Evolutionary conservation across 2,888 invertebrate genomes (phyloP), one percentile per base, ranked within the genome.

Genomic region (Hoplodrina blanda): DNA sequence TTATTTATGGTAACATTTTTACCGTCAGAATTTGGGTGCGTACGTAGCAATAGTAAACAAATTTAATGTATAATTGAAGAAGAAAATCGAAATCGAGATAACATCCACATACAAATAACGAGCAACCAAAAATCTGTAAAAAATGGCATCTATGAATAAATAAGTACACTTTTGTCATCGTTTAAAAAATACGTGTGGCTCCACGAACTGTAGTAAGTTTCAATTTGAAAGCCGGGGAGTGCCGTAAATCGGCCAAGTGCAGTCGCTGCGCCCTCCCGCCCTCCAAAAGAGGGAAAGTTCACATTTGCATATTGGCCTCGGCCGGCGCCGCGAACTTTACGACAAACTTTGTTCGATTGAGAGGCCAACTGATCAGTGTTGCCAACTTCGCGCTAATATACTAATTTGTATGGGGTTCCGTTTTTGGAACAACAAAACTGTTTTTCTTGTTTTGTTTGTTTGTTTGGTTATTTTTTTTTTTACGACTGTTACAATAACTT

Each of bases 211-310:
- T 80, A 82, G 82, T 87, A 89, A 91, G 91, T 92, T 91, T 89
- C 90, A 90, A 91, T 92, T 78, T 87, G 89, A 87, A 89, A 88
- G 82, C 82, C 79, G 83, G 88, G 84, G 83, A 85, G 89, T 53
- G 85, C 88, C 86, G 91, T 93, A 94, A 94, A 94, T 94, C 94
- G 94, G 93, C 93, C 94, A 93, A 94, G 94, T 93, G 94, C 94
- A 94, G 82, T 85, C 81, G 84, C 81, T 82, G 83, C 83, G 74
- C 73, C 82, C 86, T 76, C 75, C 81, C 83, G 83, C 81, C 81
- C 82, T 80, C 79, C 65, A 73, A 88, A 91, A 91, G 90, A 93
- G 94, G 91, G 95, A 94, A 94, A 95, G 95, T 94, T 89, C 87
- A 88, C 91, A 94, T 95, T 95, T 92, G 92, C 95, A 95, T 94